Evolutionary conservation across 2,888 invertebrate species (phyloP), one percentile per base, ranked within the genome.

Genomic region (Drosophila tanythrix): DNA sequence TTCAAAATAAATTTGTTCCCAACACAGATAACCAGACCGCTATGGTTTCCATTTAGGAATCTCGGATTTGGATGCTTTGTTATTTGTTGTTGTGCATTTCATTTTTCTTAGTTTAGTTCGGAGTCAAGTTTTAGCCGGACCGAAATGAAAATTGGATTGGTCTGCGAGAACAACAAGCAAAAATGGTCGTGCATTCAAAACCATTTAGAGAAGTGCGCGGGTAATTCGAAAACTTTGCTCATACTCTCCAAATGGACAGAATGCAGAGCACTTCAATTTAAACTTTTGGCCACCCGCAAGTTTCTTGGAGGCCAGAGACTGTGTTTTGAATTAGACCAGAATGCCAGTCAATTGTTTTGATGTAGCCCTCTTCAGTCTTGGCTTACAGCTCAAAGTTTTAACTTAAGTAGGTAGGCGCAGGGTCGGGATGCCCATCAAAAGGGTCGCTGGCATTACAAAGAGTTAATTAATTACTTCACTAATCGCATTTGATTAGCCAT

Each of bases 211-310:
- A 79, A 75, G 67, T 70, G 73, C 62, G 79, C 79, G 64, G 67
- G 68, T 66, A 73, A 82, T 73, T 69, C 36, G 56, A 64, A 82
- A 81, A 83, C 48, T 77, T 82, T 76, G 38, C 38, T 43, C 33
- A 61, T 58, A 48, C 53, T 57, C 50, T 55, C 36, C 55, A 65
- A 73, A 70, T 60, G 50, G 46, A 48, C 51, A 80, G 50, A 53
- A 61, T 29, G 38, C 65, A 43, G 53, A 77, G 79, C 67, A 76
- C 81, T 88, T 83, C 75, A 88, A 88, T 84, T 86, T 88, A 88
- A 88, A 84, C 87, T 86, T 76, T 76, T 80, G 58, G 43, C 33
- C 50, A 21, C 36, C 72, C 48, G 31, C 53, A 72, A 64, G 33
- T 57, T 62, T 56, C 43, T 61, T 46, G 35, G 33, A 6, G 38